These are phyloP conservation scores for Palythoa heliodiscus DNA, from an alignment of 92 coral and sea anemone species.

Conservation along the genomic window DNA sequence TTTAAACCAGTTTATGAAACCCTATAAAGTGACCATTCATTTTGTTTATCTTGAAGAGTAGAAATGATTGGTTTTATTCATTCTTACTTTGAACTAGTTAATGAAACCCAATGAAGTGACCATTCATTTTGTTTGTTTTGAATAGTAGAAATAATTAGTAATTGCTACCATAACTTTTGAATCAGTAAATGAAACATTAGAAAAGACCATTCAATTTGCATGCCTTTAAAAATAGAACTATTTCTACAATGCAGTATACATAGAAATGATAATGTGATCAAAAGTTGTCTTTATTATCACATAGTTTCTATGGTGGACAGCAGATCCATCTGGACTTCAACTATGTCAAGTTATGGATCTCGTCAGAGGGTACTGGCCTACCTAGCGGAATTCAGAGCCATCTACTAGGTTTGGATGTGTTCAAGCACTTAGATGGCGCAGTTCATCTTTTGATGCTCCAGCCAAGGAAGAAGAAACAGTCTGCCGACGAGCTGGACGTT, in stretches of 20 bases:
- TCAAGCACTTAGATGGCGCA: constrained; percentile 88
- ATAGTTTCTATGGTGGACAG: constrained; percentile 92
- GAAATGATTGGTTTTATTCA: neutral
- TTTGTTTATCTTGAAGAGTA: neutral
- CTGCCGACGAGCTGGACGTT: constrained; percentile 71
- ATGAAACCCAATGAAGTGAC: neutral
- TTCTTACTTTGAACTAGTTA: neutral
- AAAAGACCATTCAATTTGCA: neutral
- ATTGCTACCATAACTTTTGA: neutral
- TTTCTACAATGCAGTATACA: neutral
- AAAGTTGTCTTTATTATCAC: constrained; percentile 10
- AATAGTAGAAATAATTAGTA: neutral
- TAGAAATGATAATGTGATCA: neutral
- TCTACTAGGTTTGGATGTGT: constrained; percentile 80
- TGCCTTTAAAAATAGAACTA: neutral
- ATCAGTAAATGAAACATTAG: neutral
- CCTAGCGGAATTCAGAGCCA: constrained; percentile 71
- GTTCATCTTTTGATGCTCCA: constrained; percentile 87
- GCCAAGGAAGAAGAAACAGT: constrained; percentile 88
- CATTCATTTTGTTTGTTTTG: neutral
- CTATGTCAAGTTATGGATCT: constrained; percentile 90
- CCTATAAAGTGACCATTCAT: neutral
- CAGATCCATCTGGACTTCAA: constrained; percentile 94
- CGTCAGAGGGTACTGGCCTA: constrained; percentile 82
- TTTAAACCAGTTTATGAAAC: neutral